Percentiles rank a stretch among this genome's conserved stretches.
Evolutionary conservation across 92 coral and sea anemone genomes (phyloP).

Genomic region (Ricordea florida): DNA sequence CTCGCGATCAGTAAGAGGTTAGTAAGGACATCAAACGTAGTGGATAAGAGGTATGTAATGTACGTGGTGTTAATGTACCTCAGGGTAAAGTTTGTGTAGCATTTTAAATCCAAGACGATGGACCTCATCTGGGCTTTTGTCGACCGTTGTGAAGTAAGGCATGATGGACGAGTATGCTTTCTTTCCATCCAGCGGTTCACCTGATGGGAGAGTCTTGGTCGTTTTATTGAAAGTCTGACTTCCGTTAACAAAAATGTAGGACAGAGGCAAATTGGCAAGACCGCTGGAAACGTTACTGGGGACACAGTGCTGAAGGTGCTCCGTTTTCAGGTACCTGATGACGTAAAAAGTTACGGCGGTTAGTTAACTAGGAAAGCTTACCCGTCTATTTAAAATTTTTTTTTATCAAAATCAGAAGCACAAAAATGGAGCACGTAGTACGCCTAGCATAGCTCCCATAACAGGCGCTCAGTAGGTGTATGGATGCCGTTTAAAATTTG

Average conservation of each 20-base stretch:
- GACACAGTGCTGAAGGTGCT: constrained; percentile 66
- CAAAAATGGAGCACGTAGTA: too few relatives aligned
- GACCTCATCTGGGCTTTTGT: constrained; percentile 65
- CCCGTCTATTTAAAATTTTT: too few relatives aligned
- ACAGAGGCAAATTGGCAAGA: constrained; percentile 68
- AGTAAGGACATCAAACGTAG: too few relatives aligned
- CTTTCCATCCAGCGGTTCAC: constrained; percentile 63
- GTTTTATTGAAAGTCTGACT: constrained; percentile 41
- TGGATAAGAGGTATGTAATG: background rate
- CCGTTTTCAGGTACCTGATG: constrained; percentile 65
- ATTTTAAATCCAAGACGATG: constrained; percentile 68
- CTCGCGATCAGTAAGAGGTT: too few relatives aligned
- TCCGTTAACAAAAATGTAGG: constrained; percentile 62
- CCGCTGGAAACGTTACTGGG: constrained; percentile 85
- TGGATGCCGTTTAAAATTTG: too few relatives aligned
- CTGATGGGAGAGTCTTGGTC: constrained; percentile 61
- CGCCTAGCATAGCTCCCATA: too few relatives aligned
- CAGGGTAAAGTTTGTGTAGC: constrained; percentile 76
- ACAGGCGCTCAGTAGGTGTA: too few relatives aligned
- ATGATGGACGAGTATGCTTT: constrained; percentile 71
- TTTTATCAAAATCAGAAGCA: too few relatives aligned
- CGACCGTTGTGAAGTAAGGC: constrained; percentile 73
- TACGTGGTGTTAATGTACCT: constrained; percentile 38
- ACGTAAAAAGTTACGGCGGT: background rate
- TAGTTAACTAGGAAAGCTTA: too few relatives aligned